Evolutionary conservation across 2,113 vertebrate species (phyloP).

Genomic region (Esox niger): DNA sequence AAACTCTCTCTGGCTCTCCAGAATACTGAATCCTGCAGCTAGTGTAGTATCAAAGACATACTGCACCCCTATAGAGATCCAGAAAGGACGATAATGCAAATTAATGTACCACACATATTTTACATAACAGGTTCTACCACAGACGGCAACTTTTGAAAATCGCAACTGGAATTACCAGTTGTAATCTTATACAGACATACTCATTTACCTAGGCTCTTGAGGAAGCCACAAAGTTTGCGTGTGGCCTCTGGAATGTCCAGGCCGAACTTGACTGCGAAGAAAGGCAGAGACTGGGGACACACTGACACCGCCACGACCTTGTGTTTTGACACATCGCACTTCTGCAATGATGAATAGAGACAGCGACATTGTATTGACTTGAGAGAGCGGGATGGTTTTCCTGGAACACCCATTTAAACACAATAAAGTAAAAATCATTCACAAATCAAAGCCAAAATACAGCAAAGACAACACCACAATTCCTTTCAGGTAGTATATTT

Average conservation of each 20-base stretch:
- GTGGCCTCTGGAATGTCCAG: slow-evolving; percentile 83
- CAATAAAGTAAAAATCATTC: no score
- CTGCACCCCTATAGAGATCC: slow-evolving; percentile 76
- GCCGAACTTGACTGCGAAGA: slow-evolving; percentile 88
- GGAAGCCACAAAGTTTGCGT: slow-evolving; percentile 87
- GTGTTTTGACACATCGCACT: slow-evolving; percentile 71
- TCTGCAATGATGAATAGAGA: slow-evolving; percentile 51
- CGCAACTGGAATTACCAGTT: no score
- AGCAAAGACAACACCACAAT: no score
- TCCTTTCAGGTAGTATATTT: no score
- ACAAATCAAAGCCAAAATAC: no score
- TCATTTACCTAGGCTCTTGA: slow-evolving; percentile 87
- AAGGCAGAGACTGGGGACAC: slow-evolving; percentile 74
- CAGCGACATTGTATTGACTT: no score
- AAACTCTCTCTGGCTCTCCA: slow-evolving; percentile 93
- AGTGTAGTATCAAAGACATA: slow-evolving; percentile 89
- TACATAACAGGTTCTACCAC: neutral
- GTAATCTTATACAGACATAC: neutral
- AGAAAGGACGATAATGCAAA: slow-evolving; percentile 7
- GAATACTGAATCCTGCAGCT: slow-evolving; percentile 90
- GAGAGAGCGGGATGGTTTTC: no score
- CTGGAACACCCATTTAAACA: no score
- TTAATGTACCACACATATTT: neutral
- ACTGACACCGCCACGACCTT: slow-evolving; percentile 67
- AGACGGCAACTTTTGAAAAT: no score